Percentiles rank a stretch among this genome's conserved stretches.
Conservation (phyloP, 2,797 vertebrate genomes). For the Aphelocoma californica region DNA sequence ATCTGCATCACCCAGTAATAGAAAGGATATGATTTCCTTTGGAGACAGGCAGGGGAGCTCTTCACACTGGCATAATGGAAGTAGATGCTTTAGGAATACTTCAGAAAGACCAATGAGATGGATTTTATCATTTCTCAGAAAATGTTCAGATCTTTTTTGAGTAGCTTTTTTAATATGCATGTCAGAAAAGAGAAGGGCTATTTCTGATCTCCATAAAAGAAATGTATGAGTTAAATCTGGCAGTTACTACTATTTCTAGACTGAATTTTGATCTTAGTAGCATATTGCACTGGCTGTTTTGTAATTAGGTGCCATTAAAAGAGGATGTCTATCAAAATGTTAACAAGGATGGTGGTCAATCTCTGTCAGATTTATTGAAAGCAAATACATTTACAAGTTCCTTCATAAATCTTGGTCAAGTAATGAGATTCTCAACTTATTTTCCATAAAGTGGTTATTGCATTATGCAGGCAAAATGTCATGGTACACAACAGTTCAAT, state of each 20-base stretch:
- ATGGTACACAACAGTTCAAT: conserved; percentile 25
- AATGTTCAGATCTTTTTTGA: neutral
- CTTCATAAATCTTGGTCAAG: conserved; percentile 45
- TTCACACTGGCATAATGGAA: neutral
- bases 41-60: neutral
- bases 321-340: conserved; percentile 46
- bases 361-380: conserved; percentile 56
- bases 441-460: conserved; percentile 48
- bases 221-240: conserved; percentile 35
- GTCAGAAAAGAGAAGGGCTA: conserved; percentile 2
- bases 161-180: neutral
- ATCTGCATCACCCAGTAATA: neutral
- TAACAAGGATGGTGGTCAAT: conserved; percentile 33
- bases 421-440: conserved; percentile 52
- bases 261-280: conserved; percentile 41
- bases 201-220: conserved; percentile 35
- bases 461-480: conserved; percentile 38
- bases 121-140: neutral
- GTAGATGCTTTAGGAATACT: neutral
- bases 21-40: neutral
- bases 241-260: conserved; percentile 33
- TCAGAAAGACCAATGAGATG: neutral
- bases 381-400: conserved; percentile 46
- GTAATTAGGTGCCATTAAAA: conserved; percentile 50
- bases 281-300: neutral